Base-by-base conservation (phyloP, 1,140 invertebrate species). In the Pseudachorutes palmiensis region DNA sequence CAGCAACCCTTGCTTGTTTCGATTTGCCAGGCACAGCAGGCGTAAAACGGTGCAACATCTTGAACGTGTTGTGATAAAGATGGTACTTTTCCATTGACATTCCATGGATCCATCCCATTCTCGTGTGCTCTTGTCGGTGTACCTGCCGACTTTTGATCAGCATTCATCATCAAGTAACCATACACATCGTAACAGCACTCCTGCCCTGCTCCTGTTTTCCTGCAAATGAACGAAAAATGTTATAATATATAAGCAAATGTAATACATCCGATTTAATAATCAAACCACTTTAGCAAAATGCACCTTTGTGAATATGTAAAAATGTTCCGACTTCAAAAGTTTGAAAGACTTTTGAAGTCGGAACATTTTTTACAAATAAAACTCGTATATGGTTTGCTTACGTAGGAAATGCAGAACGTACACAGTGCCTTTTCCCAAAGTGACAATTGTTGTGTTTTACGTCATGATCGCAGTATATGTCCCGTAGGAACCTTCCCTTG, bases 101-200 rank as follows among this genome's bases (percentile, higher is more conserved):
- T 89, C 85, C 91, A 97, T 0, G 94, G 94, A 63, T 91, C 82
- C 71, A 89, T 88, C 60, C 94, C 93, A 62, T 93, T 83, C 76
- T 93, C 92, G 75, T 95, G 92, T 0, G 90, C 89, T 63, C 92
- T 82, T 55, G 87, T 86, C 0, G 94, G 94, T 64, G 88, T 84
- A 0, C 93, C 96, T 1, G 94, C 94, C 87, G 92, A 94, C 81
- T 90, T 88, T 72, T 94, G 92, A 79, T 98, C 95, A 66, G 94
- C 93, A 0, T 92, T 91, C 76, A 96, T 82, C 87, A 96, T 92
- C 2, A 98, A 81, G 77, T 87, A 92, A 1, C 87, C 85, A 72
- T 94, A 89, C 75, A 88, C 89, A 76, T 96, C 92, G 75, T 98
- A 98, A 75, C 95, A 98, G 74, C 95, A 98, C 75, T 97, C 92